Percentiles rank a stretch among this genome's conserved stretches.
Conservation (phyloP, 2,888 invertebrate genomes). For the Colostygia pectinataria region DNA sequence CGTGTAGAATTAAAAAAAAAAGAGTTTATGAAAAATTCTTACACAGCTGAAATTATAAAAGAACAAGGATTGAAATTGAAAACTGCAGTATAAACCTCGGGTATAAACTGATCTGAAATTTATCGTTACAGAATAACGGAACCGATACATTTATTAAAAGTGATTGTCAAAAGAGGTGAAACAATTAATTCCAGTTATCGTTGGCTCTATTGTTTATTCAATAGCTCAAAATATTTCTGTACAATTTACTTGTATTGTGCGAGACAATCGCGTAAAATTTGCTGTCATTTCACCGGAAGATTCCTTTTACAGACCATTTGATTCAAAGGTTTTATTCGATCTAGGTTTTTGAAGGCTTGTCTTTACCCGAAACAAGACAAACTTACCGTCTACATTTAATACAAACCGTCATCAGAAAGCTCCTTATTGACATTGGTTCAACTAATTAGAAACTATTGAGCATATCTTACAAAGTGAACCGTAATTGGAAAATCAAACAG, state of each 20-base stretch:
- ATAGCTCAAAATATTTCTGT: conserved; percentile 51
- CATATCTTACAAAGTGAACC: conserved; percentile 17
- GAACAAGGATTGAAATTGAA: conserved; percentile 10
- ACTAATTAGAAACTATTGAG: conserved; percentile 29
- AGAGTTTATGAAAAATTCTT: conserved; percentile 3
- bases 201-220: conserved; percentile 48
- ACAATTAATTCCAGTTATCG: conserved; percentile 32
- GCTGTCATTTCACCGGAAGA: conserved; percentile 38
- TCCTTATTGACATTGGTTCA: conserved; percentile 20
- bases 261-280: conserved; percentile 52
- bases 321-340: conserved; percentile 39
- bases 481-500: conserved; percentile 23
- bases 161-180: conserved; percentile 29
- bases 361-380: conserved; percentile 4
- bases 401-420: conserved; percentile 2
- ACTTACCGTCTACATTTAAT: conserved; percentile 4
- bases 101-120: conserved; percentile 15
- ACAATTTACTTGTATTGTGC: conserved; percentile 60
- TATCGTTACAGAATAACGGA: conserved; percentile 27
- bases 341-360: conserved; percentile 16
- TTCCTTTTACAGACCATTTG: conserved; percentile 47
- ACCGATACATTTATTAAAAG: conserved; percentile 30
- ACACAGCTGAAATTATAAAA: conserved; percentile 6
- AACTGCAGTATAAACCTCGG: conserved; percentile 22
- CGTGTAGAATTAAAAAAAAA: conserved; percentile 7